These are phyloP conservation scores for Drosophila borealis DNA, from an alignment of 2,888 invertebrate species.

Conservation along the genomic window DNA sequence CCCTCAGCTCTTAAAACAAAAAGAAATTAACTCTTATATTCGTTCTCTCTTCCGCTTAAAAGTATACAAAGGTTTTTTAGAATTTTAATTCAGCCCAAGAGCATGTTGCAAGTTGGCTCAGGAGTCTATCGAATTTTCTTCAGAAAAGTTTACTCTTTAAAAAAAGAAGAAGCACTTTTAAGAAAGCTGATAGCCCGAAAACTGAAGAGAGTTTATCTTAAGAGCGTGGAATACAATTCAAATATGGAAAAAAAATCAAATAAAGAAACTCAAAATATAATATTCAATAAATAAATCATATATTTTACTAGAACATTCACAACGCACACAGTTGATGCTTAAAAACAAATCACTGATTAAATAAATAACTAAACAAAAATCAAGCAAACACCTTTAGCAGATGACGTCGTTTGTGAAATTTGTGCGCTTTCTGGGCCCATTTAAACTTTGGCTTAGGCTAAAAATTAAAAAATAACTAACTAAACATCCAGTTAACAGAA, in stretches of 20 bases:
- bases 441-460: slow-evolving; percentile 36
- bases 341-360: slow-evolving; percentile 47
- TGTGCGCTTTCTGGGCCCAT: slow-evolving; percentile 25
- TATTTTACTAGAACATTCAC: slow-evolving; percentile 61
- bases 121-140: slow-evolving; percentile 8
- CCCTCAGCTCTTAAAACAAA: neutral
- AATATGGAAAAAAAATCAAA: slow-evolving; percentile 1
- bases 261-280: slow-evolving; percentile 8
- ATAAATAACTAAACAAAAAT: slow-evolving; percentile 64
- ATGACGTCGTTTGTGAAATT: slow-evolving; percentile 33
- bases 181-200: neutral
- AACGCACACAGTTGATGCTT: slow-evolving; percentile 51
- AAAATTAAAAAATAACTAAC: slow-evolving; percentile 47
- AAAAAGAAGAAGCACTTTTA: neutral
- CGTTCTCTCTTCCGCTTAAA: slow-evolving; percentile 18
- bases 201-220: neutral
- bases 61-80: slow-evolving; percentile 12
- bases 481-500: slow-evolving; percentile 56
- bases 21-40: slow-evolving; percentile 3
- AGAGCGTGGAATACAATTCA: slow-evolving; percentile 11
- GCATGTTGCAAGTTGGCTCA: slow-evolving; percentile 1
- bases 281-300: slow-evolving; percentile 69
- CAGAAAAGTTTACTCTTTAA: neutral
- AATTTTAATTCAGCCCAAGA: slow-evolving; percentile 4
- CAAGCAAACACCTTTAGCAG: slow-evolving; percentile 27